phyloP scores from a whole-genome alignment of 2,113 vertebrate species.

The Muntiacus muntjak region DNA sequence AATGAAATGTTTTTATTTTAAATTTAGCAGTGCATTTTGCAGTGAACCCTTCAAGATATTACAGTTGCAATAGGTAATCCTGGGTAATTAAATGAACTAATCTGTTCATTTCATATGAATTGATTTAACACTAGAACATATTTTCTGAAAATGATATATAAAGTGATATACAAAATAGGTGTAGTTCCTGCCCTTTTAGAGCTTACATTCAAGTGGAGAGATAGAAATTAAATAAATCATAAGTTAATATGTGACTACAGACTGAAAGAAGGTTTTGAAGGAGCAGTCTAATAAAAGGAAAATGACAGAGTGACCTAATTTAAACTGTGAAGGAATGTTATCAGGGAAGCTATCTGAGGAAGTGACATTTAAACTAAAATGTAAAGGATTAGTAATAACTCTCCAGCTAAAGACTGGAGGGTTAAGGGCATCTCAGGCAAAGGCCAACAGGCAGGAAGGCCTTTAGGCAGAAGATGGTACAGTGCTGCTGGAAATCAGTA shows the following conservation, averaged over 20 bases:
- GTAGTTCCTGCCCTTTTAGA: not conserved
- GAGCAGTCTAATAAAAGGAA: not conserved
- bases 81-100: not conserved
- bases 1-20: not conserved
- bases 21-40: not conserved
- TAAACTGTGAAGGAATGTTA: not conserved
- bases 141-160: not conserved
- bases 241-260: not conserved
- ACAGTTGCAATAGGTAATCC: not conserved
- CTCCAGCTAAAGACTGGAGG: not conserved
- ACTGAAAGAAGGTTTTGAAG: not conserved
- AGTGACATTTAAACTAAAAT: not conserved
- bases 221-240: not conserved
- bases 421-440: not conserved
- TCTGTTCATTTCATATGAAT: not conserved
- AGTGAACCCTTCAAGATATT: not conserved
- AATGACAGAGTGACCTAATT: not conserved
- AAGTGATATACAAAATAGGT: not conserved
- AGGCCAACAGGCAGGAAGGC: not conserved
- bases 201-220: not conserved
- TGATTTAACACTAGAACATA: not conserved
- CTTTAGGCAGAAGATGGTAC: not conserved
- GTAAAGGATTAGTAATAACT: not conserved
- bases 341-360: not conserved
- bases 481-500: not conserved